Conservation (phyloP, 1,140 invertebrate species). For the Coboldia fuscipes region DNA sequence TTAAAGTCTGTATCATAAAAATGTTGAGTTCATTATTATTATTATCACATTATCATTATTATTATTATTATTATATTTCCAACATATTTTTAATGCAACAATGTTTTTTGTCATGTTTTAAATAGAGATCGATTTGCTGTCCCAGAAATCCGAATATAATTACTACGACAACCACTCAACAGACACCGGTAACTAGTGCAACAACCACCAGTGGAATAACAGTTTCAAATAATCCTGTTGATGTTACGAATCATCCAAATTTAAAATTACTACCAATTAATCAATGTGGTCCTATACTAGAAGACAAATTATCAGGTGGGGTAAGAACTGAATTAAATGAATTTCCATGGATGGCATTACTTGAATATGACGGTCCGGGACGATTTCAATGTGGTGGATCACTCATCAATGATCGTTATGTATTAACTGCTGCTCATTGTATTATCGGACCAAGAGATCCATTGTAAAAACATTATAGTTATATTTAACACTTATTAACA, state of each 20-base stretch:
- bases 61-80: too few relatives aligned
- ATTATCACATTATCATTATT: too few relatives aligned
- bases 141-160: too few relatives aligned
- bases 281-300: constrained; percentile 12
- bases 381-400: neutral
- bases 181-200: neutral
- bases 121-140: too few relatives aligned
- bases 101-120: too few relatives aligned
- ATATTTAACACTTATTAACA: neutral
- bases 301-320: constrained; percentile 17
- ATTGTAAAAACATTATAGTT: neutral
- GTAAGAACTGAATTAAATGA: constrained; percentile 21
- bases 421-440: constrained; percentile 6
- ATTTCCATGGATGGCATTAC: constrained; percentile 28
- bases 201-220: neutral
- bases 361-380: constrained; percentile 17
- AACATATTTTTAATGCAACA: too few relatives aligned
- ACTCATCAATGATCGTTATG: constrained; percentile 4
- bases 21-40: too few relatives aligned
- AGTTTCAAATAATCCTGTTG: neutral
- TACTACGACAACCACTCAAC: neutral
- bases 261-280: constrained; percentile 2
- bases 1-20: too few relatives aligned
- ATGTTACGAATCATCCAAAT: constrained; percentile 1
- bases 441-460: constrained; percentile 1